Percentiles rank a stretch among this genome's conserved stretches.
Conservation (phyloP, 2,113 vertebrate genomes). For the Regulus satrapa region DNA sequence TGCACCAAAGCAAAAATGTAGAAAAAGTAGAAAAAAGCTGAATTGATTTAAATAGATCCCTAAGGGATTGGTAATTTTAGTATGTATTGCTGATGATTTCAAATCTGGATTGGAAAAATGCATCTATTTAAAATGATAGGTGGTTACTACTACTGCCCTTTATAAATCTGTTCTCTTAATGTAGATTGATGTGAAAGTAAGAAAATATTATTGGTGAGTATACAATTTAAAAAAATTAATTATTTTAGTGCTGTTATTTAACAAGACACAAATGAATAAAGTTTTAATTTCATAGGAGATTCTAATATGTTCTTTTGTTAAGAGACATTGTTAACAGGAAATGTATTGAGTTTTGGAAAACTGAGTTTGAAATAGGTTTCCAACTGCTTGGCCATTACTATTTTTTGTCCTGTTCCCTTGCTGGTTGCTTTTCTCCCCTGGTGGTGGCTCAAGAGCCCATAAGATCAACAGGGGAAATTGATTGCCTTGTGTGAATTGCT, state of each 20-base stretch:
- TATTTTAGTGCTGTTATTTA: background rate
- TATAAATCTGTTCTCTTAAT: background rate
- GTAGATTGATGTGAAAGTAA: background rate
- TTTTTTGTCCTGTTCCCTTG: background rate
- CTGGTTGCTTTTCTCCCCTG: background rate
- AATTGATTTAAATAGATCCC: background rate
- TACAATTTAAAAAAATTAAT: background rate
- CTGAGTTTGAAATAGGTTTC: background rate
- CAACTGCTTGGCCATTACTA: background rate
- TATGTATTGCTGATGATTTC: background rate
- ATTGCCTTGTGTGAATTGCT: background rate
- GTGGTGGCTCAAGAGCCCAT: background rate
- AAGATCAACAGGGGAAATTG: background rate
- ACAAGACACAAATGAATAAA: background rate
- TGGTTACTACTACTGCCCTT: background rate
- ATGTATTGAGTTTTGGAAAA: background rate
- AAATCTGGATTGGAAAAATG: background rate
- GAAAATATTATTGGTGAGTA: background rate
- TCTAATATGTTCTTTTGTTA: background rate
- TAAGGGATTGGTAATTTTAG: background rate
- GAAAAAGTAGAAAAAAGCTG: background rate
- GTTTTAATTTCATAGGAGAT: background rate
- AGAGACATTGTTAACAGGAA: background rate
- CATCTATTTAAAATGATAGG: background rate
- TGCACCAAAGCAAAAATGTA: background rate